Evolutionary conservation across 2,797 vertebrate genomes (phyloP).

Genomic region (Spondyliosoma cantharus): DNA sequence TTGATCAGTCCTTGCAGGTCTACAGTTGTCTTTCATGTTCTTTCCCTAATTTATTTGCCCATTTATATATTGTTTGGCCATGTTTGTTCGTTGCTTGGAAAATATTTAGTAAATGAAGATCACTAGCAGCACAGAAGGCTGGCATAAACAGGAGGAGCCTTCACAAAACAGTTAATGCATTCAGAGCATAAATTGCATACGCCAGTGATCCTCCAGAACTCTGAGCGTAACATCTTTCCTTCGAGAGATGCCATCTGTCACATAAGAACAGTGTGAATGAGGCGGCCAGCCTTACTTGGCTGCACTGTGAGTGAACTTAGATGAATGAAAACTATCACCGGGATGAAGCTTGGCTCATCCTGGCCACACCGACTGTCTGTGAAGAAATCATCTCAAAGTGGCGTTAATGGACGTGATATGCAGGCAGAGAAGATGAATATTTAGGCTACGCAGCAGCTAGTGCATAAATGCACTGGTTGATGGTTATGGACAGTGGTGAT

Average conservation of each 20-base stretch:
- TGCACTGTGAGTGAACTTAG: conserved; percentile 27
- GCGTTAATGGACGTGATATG: not conserved
- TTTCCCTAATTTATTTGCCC: too few species aligned
- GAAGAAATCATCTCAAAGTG: conserved; percentile 8
- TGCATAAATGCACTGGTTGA: conserved; percentile 20
- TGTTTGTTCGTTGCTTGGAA: conserved; percentile 1
- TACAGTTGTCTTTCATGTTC: too few species aligned
- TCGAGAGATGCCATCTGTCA: conserved; percentile 36
- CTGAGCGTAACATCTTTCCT: conserved; percentile 19
- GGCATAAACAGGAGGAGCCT: conserved; percentile 12
- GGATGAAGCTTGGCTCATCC: conserved; percentile 1
- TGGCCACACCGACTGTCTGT: too few species aligned
- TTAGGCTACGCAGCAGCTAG: conserved; percentile 11
- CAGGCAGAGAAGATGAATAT: not conserved
- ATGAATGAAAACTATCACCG: conserved; percentile 27
- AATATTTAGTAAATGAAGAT: conserved; percentile 21
- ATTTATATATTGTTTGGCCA: not conserved
- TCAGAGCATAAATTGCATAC: conserved; percentile 20
- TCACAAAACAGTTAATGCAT: conserved; percentile 28
- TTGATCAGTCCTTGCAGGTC: too few species aligned
- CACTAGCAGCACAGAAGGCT: not conserved
- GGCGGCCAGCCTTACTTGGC: conserved; percentile 13
- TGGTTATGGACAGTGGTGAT: conserved; percentile 12
- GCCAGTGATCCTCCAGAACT: conserved; percentile 25
- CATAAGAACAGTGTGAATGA: conserved; percentile 7